Base-by-base conservation (phyloP, 2,113 vertebrate genomes). In the Myocastor coypus region DNA sequence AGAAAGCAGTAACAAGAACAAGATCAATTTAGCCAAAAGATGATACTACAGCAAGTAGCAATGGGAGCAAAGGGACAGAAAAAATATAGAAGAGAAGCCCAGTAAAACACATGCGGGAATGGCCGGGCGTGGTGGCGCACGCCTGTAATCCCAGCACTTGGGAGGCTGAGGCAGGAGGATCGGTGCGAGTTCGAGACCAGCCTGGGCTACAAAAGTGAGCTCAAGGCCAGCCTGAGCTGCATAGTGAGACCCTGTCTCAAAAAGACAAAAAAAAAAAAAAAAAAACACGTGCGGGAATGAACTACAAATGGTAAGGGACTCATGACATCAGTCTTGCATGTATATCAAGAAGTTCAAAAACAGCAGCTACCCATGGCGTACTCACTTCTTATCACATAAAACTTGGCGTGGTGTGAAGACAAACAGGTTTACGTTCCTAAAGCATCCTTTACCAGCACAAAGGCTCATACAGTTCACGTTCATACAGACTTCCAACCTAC, bases 381-480 rank as follows among this genome's bases (percentile, higher is more conserved):
- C 26, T 88, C n/a, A 81, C 40, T 7, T 87, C 83, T 82, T 20
- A 20, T 37, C 50, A 63, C 40, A 59, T 59, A 81, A 22, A 52
- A 93, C n/a, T 52, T 50, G 50, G 84, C 50, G 82, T 40, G 28
- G 81, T 17, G 64, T 34, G 4, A 92, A 82, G 32, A 93, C 93
- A 94, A 80, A 85, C 46, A 89, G 61, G 78, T 96, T 92, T 85
- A 34, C 83, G n/a, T 96, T 66, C 61, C 28, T 93, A 86, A 52
- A 73, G n/a, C 3, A 4, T 82, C 46, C 73, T 88, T 77, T 57
- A 46, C 40, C 86, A 66, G 40, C 57, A 30, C 32, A 92, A 84
- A 87, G 26, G 24, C 71, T 66, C 64, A 37, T 61, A 22, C 37
- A 66, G 61, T 22, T 92, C 61, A 52, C 30, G 63, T 30, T 42